Percentiles rank a stretch among this genome's conserved stretches.
Conservation (phyloP, 2,888 invertebrate species). For the Apodemia hepburni region DNA sequence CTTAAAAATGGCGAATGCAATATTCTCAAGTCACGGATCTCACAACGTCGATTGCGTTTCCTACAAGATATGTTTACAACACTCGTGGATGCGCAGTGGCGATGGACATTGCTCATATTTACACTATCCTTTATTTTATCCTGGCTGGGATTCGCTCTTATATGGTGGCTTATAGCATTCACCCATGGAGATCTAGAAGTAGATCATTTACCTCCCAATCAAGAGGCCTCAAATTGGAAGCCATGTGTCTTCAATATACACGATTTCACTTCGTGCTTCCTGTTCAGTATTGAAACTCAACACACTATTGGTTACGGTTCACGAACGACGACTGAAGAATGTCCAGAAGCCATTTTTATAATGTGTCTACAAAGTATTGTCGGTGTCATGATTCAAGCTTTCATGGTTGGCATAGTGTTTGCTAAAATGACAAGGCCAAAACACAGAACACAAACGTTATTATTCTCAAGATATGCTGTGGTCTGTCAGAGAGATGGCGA, state of each 20-base stretch:
- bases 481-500: conserved; percentile 92
- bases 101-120: conserved; percentile 93
- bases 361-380: conserved; percentile 94
- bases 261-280: conserved; percentile 92
- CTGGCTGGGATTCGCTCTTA: conserved; percentile 91
- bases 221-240: conserved; percentile 80
- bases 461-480: conserved; percentile 92
- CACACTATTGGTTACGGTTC: conserved; percentile 95
- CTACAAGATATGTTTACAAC: conserved; percentile 93
- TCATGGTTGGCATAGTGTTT: conserved; percentile 91
- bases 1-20: conserved; percentile 98
- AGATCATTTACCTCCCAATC: conserved; percentile 77
- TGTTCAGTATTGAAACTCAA: conserved; percentile 96
- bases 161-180: conserved; percentile 94
- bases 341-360: conserved; percentile 93
- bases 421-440: conserved; percentile 96
- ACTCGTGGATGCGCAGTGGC: conserved; percentile 95
- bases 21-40: conserved; percentile 93
- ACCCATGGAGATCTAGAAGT: conserved; percentile 90
- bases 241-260: conserved; percentile 91
- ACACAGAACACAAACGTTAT: conserved; percentile 92
- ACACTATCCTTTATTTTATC: conserved; percentile 91
- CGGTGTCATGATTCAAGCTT: conserved; percentile 90
- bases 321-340: conserved; percentile 92
- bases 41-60: conserved; percentile 88